A percentile compares a stretch with the other conserved stretches of the same genome.
phyloP scores from a whole-genome alignment of 1,140 invertebrate genomes.

The Centruroides sculpturatus region DNA sequence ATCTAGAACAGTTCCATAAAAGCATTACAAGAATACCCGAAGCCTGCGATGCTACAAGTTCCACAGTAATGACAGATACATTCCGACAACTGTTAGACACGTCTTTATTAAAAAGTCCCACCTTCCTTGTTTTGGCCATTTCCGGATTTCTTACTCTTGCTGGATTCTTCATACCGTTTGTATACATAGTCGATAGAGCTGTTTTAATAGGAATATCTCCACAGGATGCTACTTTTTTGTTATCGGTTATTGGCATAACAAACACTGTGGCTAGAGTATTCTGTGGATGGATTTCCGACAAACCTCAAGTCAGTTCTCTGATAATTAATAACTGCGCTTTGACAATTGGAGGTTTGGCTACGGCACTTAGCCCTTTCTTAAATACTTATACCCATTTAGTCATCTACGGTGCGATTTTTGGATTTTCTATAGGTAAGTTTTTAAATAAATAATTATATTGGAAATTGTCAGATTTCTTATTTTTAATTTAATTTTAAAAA shows the following conservation, averaged over 20 bases:
- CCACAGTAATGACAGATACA: constrained; percentile 24
- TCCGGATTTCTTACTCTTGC: constrained; percentile 88
- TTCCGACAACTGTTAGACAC: constrained; percentile 57
- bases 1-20: constrained; percentile 20
- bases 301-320: constrained; percentile 62
- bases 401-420: constrained; percentile 66
- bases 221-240: constrained; percentile 45
- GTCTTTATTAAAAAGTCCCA: constrained; percentile 63
- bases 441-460: background rate
- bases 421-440: constrained; percentile 73
- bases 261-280: constrained; percentile 77
- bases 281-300: constrained; percentile 63
- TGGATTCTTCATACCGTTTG: constrained; percentile 91
- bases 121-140: constrained; percentile 69
- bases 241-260: constrained; percentile 77
- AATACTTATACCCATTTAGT: constrained; percentile 43
- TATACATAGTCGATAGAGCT: constrained; percentile 47
- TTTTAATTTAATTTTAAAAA: no score
- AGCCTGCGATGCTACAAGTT: background rate
- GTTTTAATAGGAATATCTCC: constrained; percentile 13
- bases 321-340: constrained; percentile 77
- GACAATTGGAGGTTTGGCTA: constrained; percentile 66
- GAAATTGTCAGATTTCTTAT: no score
- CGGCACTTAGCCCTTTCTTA: constrained; percentile 59
- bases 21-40: constrained; percentile 14